Evolutionary conservation across 2,113 vertebrate species (phyloP), one percentile per base, ranked within the genome.

Genomic region (Nycticryphes semicollaris): DNA sequence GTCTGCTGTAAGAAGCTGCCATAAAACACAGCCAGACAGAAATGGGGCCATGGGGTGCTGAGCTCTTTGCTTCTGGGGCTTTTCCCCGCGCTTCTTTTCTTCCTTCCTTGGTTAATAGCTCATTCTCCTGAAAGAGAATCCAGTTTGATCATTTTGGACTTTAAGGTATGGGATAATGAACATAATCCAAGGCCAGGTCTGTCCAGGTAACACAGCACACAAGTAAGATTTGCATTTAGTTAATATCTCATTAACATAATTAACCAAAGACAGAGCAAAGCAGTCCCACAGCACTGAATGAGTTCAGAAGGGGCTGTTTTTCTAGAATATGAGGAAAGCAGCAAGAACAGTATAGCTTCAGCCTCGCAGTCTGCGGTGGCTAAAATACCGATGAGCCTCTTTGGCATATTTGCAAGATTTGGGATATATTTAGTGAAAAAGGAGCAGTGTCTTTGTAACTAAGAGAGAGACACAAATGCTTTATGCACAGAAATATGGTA

Each of bases 1-100:
- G 6, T 45, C 48, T 57, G 45, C 54, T 51, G 7, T 12, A 22
- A 66, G 57, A 33, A 48, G 57, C 15, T 48, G 37, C 27, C 20
- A 4, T 23, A 9, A 88, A 75, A 59, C 7, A 16, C 14, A 21
- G 1, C 0, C 4, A 28, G 78, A 10, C 50, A 78, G 70, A 48
- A 87, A 66, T 2, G 14, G 1, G 15, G 23, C 39, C 60, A 28
- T 4, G 8, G 45, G 5, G 3, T n/a, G 28, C 9, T 0, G 9
- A 64, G 8, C 7, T 56, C 31, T 85, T 50, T 31, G 45, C 22
- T 87, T 33, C 33, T 12, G 16, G 41, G n/a, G 35, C 9, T 90
- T 90, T 56, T 51, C 54, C 18, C 20, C 23, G 15, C 14, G 47
- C 35, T 74, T 47, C 15, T 35, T 70, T 62, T 25, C 37, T 64